phyloP scores from a whole-genome alignment of 2,113 vertebrate species.

The Tetraodon nigroviridis region DNA sequence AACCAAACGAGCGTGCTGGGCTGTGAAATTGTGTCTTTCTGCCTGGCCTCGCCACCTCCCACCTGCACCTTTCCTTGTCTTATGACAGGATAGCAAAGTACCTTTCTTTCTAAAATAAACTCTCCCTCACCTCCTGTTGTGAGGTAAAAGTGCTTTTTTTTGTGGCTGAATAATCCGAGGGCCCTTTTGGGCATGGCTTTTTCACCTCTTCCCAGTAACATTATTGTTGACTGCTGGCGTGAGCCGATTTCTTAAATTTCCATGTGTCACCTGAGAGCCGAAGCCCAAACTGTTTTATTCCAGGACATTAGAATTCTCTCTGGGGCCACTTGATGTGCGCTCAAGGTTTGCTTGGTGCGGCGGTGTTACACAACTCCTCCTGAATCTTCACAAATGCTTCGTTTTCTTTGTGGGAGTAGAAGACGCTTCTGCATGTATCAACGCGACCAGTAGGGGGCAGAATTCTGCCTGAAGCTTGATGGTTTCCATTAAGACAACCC shows the following conservation, averaged over 20 bases:
- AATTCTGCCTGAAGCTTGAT: constrained; percentile 25
- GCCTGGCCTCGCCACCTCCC: constrained; percentile 19
- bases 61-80: constrained; percentile 14
- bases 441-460: constrained; percentile 26
- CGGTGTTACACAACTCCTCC: constrained; percentile 1
- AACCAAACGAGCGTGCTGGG: constrained; percentile 60
- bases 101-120: constrained; percentile 13
- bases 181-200: neutral
- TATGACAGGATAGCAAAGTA: constrained; percentile 16
- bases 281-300: constrained; percentile 24
- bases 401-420: constrained; percentile 34
- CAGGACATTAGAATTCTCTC: constrained; percentile 27
- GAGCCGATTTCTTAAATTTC: constrained; percentile 26
- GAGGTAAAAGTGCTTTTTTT: constrained; percentile 25
- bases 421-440: constrained; percentile 29
- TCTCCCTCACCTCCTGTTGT: constrained; percentile 10
- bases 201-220: constrained; percentile 13
- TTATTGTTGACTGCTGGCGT: constrained; percentile 3
- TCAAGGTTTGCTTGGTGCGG: constrained; percentile 12
- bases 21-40: constrained; percentile 73
- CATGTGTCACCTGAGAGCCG: constrained; percentile 2
- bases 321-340: constrained; percentile 21
- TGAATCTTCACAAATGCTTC: constrained; percentile 31
- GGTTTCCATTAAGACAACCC: constrained; percentile 21
- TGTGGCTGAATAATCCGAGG: constrained; percentile 32